Evolutionary conservation across 2,888 invertebrate genomes (phyloP).

Genomic region (Cantharis lateralis): DNA sequence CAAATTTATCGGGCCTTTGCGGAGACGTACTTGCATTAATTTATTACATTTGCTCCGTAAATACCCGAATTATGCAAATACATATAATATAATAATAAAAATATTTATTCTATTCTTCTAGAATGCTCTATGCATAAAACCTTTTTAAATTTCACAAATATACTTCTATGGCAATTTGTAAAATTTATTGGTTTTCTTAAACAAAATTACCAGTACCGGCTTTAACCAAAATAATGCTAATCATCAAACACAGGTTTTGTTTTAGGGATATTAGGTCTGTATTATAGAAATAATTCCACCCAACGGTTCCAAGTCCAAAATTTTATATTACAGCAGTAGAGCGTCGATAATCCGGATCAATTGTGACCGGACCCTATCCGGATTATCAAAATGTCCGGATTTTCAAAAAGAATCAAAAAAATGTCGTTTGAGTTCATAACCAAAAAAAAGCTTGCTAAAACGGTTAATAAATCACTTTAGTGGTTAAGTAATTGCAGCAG

Average conservation of each 20-base stretch:
- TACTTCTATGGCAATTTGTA: conserved; percentile 41
- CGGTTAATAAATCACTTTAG: too few relatives aligned
- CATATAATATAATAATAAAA: conserved; percentile 12
- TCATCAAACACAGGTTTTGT: not conserved
- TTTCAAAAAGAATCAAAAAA: too few relatives aligned
- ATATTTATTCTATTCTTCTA: conserved; percentile 38
- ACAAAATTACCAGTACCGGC: not conserved
- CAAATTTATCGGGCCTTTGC: conserved; percentile 30
- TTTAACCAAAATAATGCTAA: not conserved
- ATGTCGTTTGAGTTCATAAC: too few relatives aligned
- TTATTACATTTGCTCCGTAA: conserved; percentile 28
- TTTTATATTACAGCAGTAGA: too few relatives aligned
- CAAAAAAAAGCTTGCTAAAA: too few relatives aligned
- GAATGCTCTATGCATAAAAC: conserved; percentile 29
- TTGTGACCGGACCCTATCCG: too few relatives aligned
- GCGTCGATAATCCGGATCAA: too few relatives aligned
- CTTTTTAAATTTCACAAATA: conserved; percentile 41
- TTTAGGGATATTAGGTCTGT: not conserved
- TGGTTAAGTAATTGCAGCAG: too few relatives aligned
- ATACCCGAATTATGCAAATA: conserved; percentile 27
- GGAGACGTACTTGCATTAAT: conserved; percentile 22
- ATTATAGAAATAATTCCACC: too few relatives aligned
- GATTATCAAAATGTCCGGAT: too few relatives aligned
- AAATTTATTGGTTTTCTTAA: conserved; percentile 12
- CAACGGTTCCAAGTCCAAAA: too few relatives aligned